Evolutionary conservation across 1,140 invertebrate species (phyloP), one percentile per base, ranked within the genome.

Genomic region (Meloidogyne floridensis): DNA sequence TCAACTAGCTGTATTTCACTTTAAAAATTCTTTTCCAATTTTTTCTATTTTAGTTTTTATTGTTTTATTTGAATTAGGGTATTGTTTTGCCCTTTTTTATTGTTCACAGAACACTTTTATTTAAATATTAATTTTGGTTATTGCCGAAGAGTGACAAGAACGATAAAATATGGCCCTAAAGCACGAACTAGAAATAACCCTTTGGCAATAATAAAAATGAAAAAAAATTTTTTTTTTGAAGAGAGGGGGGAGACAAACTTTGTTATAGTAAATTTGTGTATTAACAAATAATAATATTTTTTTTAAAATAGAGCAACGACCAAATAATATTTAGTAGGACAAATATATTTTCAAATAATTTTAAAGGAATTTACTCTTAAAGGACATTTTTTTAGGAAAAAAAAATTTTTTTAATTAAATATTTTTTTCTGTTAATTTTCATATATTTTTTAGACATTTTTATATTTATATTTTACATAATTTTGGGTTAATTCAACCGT

Each of bases 161-260:
- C 53, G 11, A 15, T 59, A 4, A 15, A n/a, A 65, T 65, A 65
- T 65, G 15, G 59, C 1, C 59, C 15, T 65, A 65, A n/a, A 0
- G 10, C 59, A 65, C n/a, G n/a, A 65, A 65, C n/a, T 65, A 65
- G n/a, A 54, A 65, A 65, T 65, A 65, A 65, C 59, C 59, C 59
- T 65, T 65, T 65, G 59, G 59, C 59, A 65, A 65, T 65, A 65
- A 65, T 65, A 65, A 65, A 65, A 65, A 65, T 65, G 59, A 65
- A 15, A 65, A 65, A 32, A 32, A 20, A 20, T 2, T 32, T 32
- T 32, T 32, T 32, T 65, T 65, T 65, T 65, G 15, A 59, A 15
- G n/a, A n/a, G 15, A 65, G 56, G 13, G 56, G 13, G 13, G 56
- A 15, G 15, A 59, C 15, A 13, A 59, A 59, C 56, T 59, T 59